These are phyloP conservation scores for Scolanthus callimorphus DNA, from an alignment of 92 coral and sea anemone species.

Conservation along the genomic window DNA sequence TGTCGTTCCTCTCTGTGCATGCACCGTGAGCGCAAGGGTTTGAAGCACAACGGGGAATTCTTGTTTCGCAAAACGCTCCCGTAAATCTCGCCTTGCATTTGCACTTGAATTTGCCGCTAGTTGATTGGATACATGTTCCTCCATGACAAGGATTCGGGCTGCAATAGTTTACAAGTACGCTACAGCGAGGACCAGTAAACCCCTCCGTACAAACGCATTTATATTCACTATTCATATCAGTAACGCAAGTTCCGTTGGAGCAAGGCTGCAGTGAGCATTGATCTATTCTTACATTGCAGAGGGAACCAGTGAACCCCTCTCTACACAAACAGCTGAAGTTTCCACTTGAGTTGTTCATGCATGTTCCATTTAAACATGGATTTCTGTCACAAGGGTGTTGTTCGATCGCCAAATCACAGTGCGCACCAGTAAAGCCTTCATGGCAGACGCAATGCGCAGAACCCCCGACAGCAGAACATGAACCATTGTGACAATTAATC, in stretches of 20 bases:
- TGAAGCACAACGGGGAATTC: constrained; percentile 9
- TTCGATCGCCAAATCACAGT: constrained; percentile 33
- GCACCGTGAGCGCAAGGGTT: constrained; percentile 31
- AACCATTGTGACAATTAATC: constrained; percentile 40
- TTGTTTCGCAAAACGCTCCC: constrained; percentile 31
- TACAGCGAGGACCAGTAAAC: constrained; percentile 12
- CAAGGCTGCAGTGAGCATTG: constrained; percentile 55
- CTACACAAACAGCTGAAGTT: constrained; percentile 61
- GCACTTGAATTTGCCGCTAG: constrained; percentile 14
- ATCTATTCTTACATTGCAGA: constrained; percentile 27
- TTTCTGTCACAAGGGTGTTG: constrained; percentile 43
- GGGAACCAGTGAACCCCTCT: constrained; percentile 40
- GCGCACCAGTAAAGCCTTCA: constrained; percentile 48
- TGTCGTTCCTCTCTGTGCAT: constrained; percentile 5
- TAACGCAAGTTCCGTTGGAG: constrained; percentile 61
- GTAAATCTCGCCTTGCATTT: constrained; percentile 25
- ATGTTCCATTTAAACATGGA: constrained; percentile 66
- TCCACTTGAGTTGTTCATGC: constrained; percentile 31
- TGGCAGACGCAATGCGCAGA: constrained; percentile 49
- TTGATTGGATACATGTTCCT: constrained; percentile 26
- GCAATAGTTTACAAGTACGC: constrained; percentile 28
- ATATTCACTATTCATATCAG: not conserved
- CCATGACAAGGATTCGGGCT: constrained; percentile 43
- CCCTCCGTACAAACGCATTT: constrained; percentile 21
- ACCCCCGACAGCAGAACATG: constrained; percentile 15